phyloP scores from a whole-genome alignment of 2,888 invertebrate genomes.

The Temnothorax ravouxi region DNA sequence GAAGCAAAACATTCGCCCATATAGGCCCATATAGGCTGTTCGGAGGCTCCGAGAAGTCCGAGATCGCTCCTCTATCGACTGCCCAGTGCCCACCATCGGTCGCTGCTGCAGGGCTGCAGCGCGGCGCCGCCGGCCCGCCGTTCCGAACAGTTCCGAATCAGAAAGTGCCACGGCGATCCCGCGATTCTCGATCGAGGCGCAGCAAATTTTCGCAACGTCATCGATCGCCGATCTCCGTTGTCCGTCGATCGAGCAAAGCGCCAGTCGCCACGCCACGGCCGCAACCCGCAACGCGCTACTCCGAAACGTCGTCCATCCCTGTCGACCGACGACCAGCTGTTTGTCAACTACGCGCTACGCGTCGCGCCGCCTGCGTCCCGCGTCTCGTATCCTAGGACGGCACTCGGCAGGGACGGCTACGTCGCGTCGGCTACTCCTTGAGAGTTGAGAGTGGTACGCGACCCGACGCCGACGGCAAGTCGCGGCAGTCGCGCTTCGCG shows the following conservation, averaged over 20 bases:
- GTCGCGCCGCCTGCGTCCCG: not conserved
- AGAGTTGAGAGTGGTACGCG: constrained; percentile 54
- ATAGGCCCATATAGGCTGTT: not conserved
- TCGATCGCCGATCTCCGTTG: not conserved
- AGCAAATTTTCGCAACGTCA: constrained; percentile 15
- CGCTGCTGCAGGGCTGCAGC: not conserved
- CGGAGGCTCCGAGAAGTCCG: too few species aligned
- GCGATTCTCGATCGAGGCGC: not conserved
- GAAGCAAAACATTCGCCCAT: constrained; percentile 63
- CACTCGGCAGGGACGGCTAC: not conserved
- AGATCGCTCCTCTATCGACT: not conserved
- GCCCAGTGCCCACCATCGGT: too few species aligned
- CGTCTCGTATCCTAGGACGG: constrained; percentile 30
- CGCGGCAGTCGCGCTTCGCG: too few species aligned
- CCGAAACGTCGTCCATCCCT: constrained; percentile 13
- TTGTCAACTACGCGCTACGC: not conserved
- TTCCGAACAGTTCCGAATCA: too few species aligned
- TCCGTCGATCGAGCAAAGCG: constrained; percentile 3
- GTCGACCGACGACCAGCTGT: constrained; percentile 34
- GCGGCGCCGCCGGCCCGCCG: too few species aligned
- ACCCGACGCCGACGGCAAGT: constrained; percentile 61
- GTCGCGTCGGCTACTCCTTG: constrained; percentile 23
- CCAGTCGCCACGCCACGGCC: not conserved
- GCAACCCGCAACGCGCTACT: not conserved
- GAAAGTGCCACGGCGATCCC: not conserved